Evolutionary conservation across 1,140 invertebrate genomes (phyloP).

Genomic region (Drosophila kurseongensis): DNA sequence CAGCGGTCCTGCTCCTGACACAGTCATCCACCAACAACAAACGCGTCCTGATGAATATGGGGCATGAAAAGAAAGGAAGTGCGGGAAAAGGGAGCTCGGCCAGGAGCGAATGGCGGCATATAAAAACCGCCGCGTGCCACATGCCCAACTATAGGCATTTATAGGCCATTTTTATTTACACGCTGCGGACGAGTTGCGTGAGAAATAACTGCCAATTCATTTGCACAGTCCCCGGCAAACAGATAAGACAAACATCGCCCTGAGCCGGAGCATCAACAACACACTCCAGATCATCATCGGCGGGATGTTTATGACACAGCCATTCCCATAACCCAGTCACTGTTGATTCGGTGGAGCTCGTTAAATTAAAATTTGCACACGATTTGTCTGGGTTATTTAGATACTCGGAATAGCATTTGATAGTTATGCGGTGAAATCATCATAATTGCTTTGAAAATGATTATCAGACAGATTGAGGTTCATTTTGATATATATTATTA

Average conservation of each 20-base stretch:
- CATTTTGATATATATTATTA: too few species aligned
- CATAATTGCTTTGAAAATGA: background rate
- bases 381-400: constrained; percentile 38
- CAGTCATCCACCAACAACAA: constrained; percentile 16
- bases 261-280: constrained; percentile 23
- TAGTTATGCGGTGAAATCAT: background rate
- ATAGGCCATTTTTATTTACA: constrained; percentile 78
- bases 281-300: constrained; percentile 36
- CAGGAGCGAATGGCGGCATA: constrained; percentile 11
- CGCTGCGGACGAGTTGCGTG: constrained; percentile 74
- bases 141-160: constrained; percentile 68
- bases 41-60: constrained; percentile 34
- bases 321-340: constrained; percentile 30
- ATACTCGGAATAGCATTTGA: constrained; percentile 3
- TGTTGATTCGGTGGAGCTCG: constrained; percentile 46
- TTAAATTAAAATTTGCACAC: constrained; percentile 77
- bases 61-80: constrained; percentile 8
- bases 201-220: constrained; percentile 79
- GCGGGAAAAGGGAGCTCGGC: background rate
- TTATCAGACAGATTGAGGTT: background rate
- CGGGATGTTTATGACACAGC: constrained; percentile 68
- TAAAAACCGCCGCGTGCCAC: constrained; percentile 20
- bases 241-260: constrained; percentile 71
- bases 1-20: constrained; percentile 29
- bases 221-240: constrained; percentile 60